Base-by-base conservation (phyloP, 2,113 vertebrate species). In the Ellobius talpinus region DNA sequence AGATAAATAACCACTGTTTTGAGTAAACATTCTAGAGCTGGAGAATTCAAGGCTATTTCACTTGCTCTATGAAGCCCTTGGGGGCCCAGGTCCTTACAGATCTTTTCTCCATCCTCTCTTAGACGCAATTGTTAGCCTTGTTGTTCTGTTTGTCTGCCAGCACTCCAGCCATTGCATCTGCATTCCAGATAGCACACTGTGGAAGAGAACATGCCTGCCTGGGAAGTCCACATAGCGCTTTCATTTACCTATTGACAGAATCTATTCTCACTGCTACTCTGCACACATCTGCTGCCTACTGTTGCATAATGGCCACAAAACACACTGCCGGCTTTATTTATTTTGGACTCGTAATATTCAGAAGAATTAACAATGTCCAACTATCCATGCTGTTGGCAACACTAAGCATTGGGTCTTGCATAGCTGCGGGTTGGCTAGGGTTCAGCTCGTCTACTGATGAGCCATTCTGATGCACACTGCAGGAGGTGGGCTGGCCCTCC, bases 111-210 rank as follows among this genome's bases (percentile, higher is more conserved):
- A 16, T 10, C 81, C 21, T 52, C 24, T 33, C n/a, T 47, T 63
- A 19, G 70, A 85, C 19, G 2, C 2, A 65, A 36, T n/a, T 63
- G 23, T 92, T 73, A 5, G 29, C 42, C 17, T 90, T 39, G 0
- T 21, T 7, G 39, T 47, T 81, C 58, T 76, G 0, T 4, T 16
- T 66, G 24, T 70, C 58, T 86, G 10, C 74, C 93, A 86, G 21
- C 58, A 7, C 42, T 70, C 85, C 55, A 93, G 39, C 29, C 70
- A 94, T 73, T 55, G 65, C 2, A 86, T 39, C 61, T 61, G 39
- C 66, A 72, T 88, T 86, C 86, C 89, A 90, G 72, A 31, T 1
- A 96, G 13, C 70, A 97, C 87, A 79, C 82, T 13, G 5, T 72
- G 50, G 31, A 86, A 26, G 73, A 73, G 55, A 45, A 90, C 21